Evolutionary conservation across 2,888 invertebrate species (phyloP).

Genomic region (Oscheius onirici): DNA sequence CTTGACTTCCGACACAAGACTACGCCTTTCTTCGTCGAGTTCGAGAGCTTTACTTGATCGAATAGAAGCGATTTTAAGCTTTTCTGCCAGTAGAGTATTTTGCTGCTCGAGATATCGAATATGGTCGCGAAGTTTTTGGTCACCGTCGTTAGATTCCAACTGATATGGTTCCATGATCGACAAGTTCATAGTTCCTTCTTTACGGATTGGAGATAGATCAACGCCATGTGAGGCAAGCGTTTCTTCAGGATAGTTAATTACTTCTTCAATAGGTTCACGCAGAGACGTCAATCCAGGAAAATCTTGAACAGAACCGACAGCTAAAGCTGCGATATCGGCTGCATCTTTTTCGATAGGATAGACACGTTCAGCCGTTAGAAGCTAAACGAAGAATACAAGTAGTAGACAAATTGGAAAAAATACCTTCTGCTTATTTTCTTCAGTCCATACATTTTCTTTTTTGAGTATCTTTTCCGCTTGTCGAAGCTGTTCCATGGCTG

Average conservation of each 20-base stretch:
- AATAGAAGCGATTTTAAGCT: conserved; percentile 8
- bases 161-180: too few species aligned
- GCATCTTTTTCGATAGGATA: conserved; percentile 4
- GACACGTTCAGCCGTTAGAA: background rate
- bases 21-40: conserved; percentile 10
- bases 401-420: background rate
- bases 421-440: conserved; percentile 19
- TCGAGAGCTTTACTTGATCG: background rate
- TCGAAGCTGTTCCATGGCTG: conserved; percentile 37
- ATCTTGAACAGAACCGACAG: background rate
- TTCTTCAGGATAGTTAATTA: too few species aligned
- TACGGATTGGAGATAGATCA: too few species aligned
- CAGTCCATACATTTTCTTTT: conserved; percentile 2
- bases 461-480: conserved; percentile 6
- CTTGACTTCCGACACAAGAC: background rate
- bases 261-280: background rate
- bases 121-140: background rate
- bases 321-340: background rate
- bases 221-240: too few species aligned
- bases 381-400: background rate
- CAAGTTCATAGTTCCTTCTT: too few species aligned
- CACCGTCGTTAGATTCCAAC: too few species aligned
- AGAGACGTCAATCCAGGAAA: conserved; percentile 5
- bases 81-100: background rate
- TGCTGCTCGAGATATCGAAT: conserved; percentile 15